Evolutionary conservation across 1,140 invertebrate species (phyloP).

Genomic region (Platorchestia sp.): DNA sequence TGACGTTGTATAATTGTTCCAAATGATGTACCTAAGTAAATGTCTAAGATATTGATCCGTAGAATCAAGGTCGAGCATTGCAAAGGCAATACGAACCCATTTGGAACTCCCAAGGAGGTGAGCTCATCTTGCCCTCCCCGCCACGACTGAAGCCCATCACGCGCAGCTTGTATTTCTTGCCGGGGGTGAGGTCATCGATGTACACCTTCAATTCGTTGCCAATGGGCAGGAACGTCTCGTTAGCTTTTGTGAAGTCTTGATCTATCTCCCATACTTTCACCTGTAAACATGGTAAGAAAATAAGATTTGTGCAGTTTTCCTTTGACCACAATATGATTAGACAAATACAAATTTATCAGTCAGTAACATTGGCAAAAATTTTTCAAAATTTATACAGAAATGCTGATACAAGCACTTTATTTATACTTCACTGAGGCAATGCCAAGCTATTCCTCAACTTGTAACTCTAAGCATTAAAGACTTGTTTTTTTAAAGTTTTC

Average conservation of each 20-base stretch:
- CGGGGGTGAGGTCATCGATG: slow-evolving; percentile 84
- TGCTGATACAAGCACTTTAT: neutral
- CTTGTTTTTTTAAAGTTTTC: too few species aligned
- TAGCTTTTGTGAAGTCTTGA: slow-evolving; percentile 91
- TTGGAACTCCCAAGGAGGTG: slow-evolving; percentile 84
- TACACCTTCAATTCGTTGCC: slow-evolving; percentile 84
- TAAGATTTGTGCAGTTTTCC: neutral
- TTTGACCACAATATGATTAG: neutral
- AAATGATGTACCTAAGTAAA: neutral
- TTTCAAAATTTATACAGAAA: neutral
- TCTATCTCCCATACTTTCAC: slow-evolving; percentile 92
- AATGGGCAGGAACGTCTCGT: slow-evolving; percentile 84
- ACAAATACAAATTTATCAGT: neutral
- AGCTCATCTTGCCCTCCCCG: slow-evolving; percentile 96
- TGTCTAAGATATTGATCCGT: neutral
- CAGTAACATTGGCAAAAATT: neutral
- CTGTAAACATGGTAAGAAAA: slow-evolving; percentile 70
- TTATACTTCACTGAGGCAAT: neutral
- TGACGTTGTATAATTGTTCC: neutral
- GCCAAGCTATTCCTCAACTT: neutral
- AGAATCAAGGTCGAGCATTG: neutral
- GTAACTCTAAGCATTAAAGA: neutral
- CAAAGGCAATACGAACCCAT: slow-evolving; percentile 69
- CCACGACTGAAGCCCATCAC: slow-evolving; percentile 93
- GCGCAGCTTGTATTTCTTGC: slow-evolving; percentile 87